Conservation (phyloP, 2,888 invertebrate species). For the Keiferia lycopersicella region DNA sequence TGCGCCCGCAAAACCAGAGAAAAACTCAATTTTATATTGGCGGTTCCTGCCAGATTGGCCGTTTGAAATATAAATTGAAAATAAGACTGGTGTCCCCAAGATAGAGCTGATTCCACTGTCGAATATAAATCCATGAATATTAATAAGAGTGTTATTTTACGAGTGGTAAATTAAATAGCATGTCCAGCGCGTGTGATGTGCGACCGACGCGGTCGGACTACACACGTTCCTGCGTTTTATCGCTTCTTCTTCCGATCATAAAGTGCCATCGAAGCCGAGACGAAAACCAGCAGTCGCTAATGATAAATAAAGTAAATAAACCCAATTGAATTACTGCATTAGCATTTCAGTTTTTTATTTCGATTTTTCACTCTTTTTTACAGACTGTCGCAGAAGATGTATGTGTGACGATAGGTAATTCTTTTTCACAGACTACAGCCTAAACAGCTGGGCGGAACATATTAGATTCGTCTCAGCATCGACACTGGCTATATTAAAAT, state of each 20-base stretch:
- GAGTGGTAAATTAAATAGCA: conserved; percentile 38
- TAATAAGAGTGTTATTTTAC: conserved; percentile 16
- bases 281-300: conserved; percentile 46
- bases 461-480: no score
- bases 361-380: no score
- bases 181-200: conserved; percentile 50
- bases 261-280: conserved; percentile 50
- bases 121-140: conserved; percentile 5
- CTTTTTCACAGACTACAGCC: no score
- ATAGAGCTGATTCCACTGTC: not conserved
- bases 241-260: conserved; percentile 60
- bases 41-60: no score
- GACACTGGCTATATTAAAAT: no score
- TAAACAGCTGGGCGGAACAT: no score
- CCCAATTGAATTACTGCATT: conserved; percentile 1
- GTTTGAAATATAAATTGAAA: no score
- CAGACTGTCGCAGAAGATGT: no score
- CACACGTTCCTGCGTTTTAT: conserved; percentile 54
- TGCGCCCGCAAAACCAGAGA: no score
- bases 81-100: not conserved
- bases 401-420: no score
- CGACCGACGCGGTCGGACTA: conserved; percentile 52
- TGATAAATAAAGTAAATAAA: conserved; percentile 7
- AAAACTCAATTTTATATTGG: no score
- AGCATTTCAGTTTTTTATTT: not conserved